phyloP scores from a whole-genome alignment of 2,888 invertebrate species.

The Nebria salina region DNA sequence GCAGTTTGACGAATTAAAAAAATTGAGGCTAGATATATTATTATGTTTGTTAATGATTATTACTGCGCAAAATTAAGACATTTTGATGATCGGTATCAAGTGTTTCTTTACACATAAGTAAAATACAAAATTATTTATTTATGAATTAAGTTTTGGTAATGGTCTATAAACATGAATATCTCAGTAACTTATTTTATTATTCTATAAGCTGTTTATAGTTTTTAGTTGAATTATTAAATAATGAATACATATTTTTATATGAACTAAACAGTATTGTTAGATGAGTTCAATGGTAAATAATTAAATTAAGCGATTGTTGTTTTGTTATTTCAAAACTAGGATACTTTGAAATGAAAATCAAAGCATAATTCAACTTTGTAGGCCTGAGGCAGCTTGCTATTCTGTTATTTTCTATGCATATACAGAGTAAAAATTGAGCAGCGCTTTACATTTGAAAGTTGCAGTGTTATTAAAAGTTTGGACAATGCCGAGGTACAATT shows the following conservation, averaged over 20 bases:
- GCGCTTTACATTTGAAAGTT: conserved; percentile 35
- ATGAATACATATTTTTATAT: no score
- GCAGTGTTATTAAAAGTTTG: conserved; percentile 41
- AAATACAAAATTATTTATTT: neutral
- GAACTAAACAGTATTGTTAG: no score
- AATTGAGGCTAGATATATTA: neutral
- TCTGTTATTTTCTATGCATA: conserved; percentile 11
- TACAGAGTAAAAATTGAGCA: conserved; percentile 14
- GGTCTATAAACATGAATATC: neutral
- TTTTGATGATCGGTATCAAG: neutral
- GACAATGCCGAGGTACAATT: conserved; percentile 39
- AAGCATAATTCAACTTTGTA: neutral
- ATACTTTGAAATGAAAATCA: neutral
- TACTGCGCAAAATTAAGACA: neutral
- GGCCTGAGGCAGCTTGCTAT: neutral
- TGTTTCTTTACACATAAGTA: neutral
- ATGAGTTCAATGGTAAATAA: neutral
- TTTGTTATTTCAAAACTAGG: neutral
- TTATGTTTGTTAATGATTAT: conserved; percentile 13
- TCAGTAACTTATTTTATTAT: neutral
- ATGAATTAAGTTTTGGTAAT: neutral
- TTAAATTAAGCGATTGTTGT: neutral
- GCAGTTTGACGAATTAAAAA: conserved; percentile 5
- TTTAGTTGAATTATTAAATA: neutral
- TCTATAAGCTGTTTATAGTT: neutral